Base-by-base conservation (phyloP, 2,797 vertebrate species). In the Crenuchus spilurus region DNA sequence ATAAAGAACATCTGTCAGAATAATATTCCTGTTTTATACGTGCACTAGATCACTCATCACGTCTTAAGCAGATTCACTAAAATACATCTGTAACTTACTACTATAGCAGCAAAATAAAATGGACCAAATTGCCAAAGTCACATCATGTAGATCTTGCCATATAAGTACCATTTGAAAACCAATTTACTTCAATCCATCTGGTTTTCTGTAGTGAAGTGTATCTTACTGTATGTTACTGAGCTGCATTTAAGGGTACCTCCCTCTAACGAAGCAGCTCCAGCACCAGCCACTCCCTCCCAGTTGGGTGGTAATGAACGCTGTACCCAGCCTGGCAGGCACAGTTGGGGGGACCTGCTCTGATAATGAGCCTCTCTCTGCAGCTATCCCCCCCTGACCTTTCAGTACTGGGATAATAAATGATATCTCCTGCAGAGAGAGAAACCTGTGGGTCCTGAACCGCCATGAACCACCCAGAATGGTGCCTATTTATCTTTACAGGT, bases 341-440 rank as follows among this genome's bases (percentile, higher is more conserved):
- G 55, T 48, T 22, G 60, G 70, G 69, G 74, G 51, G 75, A 72
- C 72, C 70, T 52, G 61, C 49, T 33, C 63, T 18, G 31, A 75
- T 82, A 81, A 82, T 84, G 75, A 84, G 72, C 35, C 22, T 22
- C 49, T 80, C 80, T 79, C 83, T 75, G 72, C 63, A 51, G 70
- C 77, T 37, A 58, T 74, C 57, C 26, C 60, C 61, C n/a, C 24
- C 14, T 82, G 80, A 83, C 80, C 80, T 85, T 85, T 83, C 61
- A 46, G 41, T 52, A 57, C 26, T 46, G 8, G 39, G 71, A 42
- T 74, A 79, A 81, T 80, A 76, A 77, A 81, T 66, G 68, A 74
- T 68, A 57, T 78, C 75, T 71, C 83, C 79, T 57, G 66, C 68
- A 49, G 81, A 42, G 74, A 61, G 33, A 70, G 69, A 62, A 60